Percentiles rank a stretch among this genome's conserved stretches.
phyloP scores from a whole-genome alignment of 2,797 vertebrate species.

The Odontamblyopus lacepedii region DNA sequence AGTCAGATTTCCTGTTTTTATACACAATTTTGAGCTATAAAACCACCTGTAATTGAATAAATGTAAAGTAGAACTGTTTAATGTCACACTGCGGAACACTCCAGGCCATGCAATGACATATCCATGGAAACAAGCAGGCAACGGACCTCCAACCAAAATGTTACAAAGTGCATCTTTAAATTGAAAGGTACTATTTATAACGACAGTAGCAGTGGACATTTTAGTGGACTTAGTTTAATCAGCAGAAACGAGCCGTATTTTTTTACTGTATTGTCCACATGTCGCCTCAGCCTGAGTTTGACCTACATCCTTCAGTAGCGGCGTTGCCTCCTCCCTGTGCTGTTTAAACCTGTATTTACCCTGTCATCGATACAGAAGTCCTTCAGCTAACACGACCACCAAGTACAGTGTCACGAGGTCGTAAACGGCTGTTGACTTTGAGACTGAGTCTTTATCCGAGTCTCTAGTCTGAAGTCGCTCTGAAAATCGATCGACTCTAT shows the following conservation, averaged over 20 bases:
- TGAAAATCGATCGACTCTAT: neutral
- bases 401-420: constrained; percentile 33
- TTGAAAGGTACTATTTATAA: too few species aligned
- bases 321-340: neutral
- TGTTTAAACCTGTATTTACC: constrained; percentile 16
- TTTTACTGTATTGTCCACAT: neutral
- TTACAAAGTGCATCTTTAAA: too few species aligned
- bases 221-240: neutral
- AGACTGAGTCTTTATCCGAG: neutral
- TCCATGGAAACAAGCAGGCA: too few species aligned
- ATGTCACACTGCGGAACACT: too few species aligned
- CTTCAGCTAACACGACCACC: constrained; percentile 28
- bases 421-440: neutral
- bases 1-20: too few species aligned
- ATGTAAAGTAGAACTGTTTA: too few species aligned
- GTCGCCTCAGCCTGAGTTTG: neutral
- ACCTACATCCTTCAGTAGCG: neutral
- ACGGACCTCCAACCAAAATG: too few species aligned
- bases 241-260: neutral
- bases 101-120: too few species aligned
- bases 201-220: too few species aligned
- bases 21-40: too few species aligned
- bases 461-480: neutral
- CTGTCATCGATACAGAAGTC: constrained; percentile 21
- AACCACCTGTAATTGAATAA: too few species aligned